Conservation (phyloP, 2,113 vertebrate species). For the Lucifuga dentata region DNA sequence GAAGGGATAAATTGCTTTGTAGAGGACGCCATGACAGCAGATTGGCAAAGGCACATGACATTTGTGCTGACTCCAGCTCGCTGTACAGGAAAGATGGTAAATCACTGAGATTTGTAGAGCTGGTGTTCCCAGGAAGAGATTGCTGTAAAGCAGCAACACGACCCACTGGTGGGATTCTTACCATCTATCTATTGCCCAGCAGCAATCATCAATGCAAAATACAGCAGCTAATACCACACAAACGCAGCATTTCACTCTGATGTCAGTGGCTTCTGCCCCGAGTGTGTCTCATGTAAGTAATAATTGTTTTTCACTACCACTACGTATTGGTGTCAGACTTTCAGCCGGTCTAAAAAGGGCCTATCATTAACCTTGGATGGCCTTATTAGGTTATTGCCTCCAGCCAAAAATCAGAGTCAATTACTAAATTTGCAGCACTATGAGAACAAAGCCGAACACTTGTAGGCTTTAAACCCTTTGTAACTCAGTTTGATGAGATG, state of each 20-base stretch:
- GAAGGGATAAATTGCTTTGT: slow-evolving; percentile 73
- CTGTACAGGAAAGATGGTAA: slow-evolving; percentile 65
- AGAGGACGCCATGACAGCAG: slow-evolving; percentile 71
- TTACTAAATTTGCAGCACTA: slow-evolving; percentile 80
- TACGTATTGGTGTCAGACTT: slow-evolving; percentile 79
- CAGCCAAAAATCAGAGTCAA: slow-evolving; percentile 82
- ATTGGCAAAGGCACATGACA: slow-evolving; percentile 74
- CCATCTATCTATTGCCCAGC: slow-evolving; percentile 23
- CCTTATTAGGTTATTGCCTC: slow-evolving; percentile 87
- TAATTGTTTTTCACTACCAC: slow-evolving; percentile 72
- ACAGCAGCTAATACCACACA: slow-evolving; percentile 33
- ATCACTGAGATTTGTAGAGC: slow-evolving; percentile 80
- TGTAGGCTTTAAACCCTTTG: slow-evolving; percentile 67
- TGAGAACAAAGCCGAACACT: slow-evolving; percentile 71
- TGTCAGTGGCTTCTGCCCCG: slow-evolving; percentile 66
- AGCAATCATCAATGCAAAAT: slow-evolving; percentile 8
- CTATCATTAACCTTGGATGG: slow-evolving; percentile 86
- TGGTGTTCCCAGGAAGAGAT: slow-evolving; percentile 71
- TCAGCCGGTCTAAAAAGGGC: slow-evolving; percentile 84
- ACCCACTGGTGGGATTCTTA: slow-evolving; percentile 30
- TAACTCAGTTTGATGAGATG: slow-evolving; percentile 65
- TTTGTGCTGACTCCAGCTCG: slow-evolving; percentile 81
- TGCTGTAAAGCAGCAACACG: slow-evolving; percentile 47
- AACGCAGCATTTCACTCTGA: slow-evolving; percentile 40
- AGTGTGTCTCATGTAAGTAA: slow-evolving; percentile 71